phyloP scores from a whole-genome alignment of 1,140 invertebrate species.

The Pomacea maculata region DNA sequence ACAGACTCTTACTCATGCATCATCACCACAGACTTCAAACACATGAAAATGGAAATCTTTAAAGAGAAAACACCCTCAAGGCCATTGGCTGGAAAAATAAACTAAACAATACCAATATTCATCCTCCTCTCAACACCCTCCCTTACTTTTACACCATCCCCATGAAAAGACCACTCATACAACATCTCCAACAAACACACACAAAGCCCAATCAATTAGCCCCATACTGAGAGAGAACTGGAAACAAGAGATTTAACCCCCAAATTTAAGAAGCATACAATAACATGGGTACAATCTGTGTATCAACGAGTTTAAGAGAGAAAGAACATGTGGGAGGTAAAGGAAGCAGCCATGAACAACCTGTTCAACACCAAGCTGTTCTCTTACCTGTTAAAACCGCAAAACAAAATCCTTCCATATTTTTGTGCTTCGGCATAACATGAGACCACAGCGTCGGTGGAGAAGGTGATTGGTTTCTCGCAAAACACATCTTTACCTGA shows the following conservation, averaged over 20 bases:
- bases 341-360: neutral
- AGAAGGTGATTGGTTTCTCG: slow-evolving; percentile 18
- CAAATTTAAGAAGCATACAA: too few species aligned
- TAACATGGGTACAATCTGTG: neutral
- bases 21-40: neutral
- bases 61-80: neutral
- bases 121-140: too few species aligned
- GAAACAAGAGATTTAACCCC: too few species aligned
- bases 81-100: too few species aligned
- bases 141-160: too few species aligned
- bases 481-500: slow-evolving; percentile 22
- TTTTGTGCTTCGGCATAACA: slow-evolving; percentile 18
- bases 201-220: too few species aligned
- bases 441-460: slow-evolving; percentile 2
- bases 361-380: too few species aligned
- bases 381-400: slow-evolving; percentile 16
- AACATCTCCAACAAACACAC: too few species aligned
- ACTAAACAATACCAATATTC: too few species aligned
- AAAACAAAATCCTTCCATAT: slow-evolving; percentile 12
- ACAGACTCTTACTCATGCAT: neutral
- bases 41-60: neutral
- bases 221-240: too few species aligned
- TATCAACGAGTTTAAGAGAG: neutral
- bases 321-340: neutral
- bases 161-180: too few species aligned